phyloP scores from a whole-genome alignment of 1,140 invertebrate genomes.

The Littorina saxatilis region DNA sequence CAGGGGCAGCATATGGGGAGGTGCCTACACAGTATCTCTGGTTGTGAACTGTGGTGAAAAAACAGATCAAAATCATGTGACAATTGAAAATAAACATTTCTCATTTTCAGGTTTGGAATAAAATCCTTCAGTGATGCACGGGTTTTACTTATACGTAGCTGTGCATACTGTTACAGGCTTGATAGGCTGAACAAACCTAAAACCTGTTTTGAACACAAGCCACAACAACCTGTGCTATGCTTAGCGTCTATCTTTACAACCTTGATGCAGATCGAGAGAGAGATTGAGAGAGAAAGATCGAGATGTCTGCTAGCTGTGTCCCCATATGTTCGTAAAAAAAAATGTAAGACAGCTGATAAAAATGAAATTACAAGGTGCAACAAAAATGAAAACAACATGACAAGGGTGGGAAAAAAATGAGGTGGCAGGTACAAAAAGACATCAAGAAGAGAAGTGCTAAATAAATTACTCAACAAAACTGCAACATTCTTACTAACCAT shows the following conservation, averaged over 20 bases:
- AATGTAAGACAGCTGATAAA: background rate
- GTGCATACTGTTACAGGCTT: too few species aligned
- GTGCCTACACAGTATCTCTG: background rate
- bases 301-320: too few species aligned
- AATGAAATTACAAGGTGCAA: background rate
- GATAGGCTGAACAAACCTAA: too few species aligned
- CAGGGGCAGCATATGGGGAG: background rate
- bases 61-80: background rate
- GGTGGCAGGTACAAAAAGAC: background rate
- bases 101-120: too few species aligned
- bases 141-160: too few species aligned
- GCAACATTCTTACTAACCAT: background rate
- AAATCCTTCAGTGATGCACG: too few species aligned
- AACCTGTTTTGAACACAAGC: too few species aligned
- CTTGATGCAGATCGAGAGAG: background rate
- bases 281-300: background rate
- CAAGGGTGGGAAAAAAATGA: background rate
- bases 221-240: too few species aligned
- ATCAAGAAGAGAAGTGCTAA: background rate
- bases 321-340: too few species aligned
- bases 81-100: background rate
- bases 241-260: background rate
- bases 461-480: background rate
- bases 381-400: background rate
- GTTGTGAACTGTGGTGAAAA: background rate